phyloP scores from a whole-genome alignment of 2,113 vertebrate genomes.

The Anser brachyrhynchus region DNA sequence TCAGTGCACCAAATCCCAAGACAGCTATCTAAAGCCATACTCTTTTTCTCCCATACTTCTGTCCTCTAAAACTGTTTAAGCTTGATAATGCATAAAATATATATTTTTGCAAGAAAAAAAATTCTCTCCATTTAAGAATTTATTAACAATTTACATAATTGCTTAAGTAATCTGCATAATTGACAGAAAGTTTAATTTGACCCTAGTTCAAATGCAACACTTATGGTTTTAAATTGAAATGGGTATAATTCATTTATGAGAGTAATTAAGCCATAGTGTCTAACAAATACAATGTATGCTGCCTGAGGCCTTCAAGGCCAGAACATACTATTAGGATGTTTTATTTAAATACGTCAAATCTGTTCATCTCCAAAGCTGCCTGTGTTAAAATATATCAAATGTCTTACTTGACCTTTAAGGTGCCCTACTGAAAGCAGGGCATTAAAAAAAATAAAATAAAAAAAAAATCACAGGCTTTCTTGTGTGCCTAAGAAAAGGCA shows the following conservation, averaged over 20 bases:
- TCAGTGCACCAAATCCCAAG: background rate
- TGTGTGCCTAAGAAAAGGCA: constrained; percentile 3
- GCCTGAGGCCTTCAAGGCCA: constrained; percentile 81
- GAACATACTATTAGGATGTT: constrained; percentile 82
- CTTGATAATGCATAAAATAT: constrained; percentile 62
- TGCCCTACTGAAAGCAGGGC: constrained; percentile 60
- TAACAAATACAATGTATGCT: constrained; percentile 84
- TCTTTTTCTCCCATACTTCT: background rate
- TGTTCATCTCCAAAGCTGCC: constrained; percentile 74
- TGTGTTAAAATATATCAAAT: constrained; percentile 76
- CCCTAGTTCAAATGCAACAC: constrained; percentile 83
- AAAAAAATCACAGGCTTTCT: constrained; percentile 16
- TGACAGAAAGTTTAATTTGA: constrained; percentile 86
- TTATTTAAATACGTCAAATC: constrained; percentile 85
- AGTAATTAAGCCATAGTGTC: constrained; percentile 87
- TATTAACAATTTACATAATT: constrained; percentile 86
- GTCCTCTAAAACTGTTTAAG: constrained; percentile 18
- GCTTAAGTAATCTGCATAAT: constrained; percentile 83
- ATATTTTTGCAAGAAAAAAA: constrained; percentile 74
- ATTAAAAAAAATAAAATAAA: constrained; percentile 11
- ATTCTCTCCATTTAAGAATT: constrained; percentile 77
- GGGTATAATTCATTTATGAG: constrained; percentile 90
- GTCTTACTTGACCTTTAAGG: constrained; percentile 76
- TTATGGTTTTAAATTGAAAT: constrained; percentile 87
- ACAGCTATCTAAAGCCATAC: background rate